Evolutionary conservation across 2,888 invertebrate genomes (phyloP).

Genomic region (Napeogenes sylphis): DNA sequence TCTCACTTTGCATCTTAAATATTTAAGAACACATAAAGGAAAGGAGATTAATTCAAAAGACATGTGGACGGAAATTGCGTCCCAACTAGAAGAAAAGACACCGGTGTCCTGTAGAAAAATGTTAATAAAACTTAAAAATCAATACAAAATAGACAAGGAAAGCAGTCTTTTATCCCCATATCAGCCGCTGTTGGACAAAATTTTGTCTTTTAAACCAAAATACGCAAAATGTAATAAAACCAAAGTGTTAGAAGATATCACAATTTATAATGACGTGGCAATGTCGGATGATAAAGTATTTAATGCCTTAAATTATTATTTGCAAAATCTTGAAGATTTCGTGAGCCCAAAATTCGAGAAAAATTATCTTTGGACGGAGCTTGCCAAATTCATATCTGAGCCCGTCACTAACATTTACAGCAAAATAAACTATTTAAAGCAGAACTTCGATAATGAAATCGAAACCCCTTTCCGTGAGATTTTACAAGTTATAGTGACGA

Average conservation of each 20-base stretch:
- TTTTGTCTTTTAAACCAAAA: slow-evolving; percentile 51
- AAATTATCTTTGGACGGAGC: slow-evolving; percentile 60
- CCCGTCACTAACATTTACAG: slow-evolving; percentile 56
- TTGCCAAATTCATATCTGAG: slow-evolving; percentile 50
- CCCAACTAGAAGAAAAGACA: slow-evolving; percentile 49
- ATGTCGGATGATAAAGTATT: slow-evolving; percentile 51
- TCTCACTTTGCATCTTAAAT: slow-evolving; percentile 54
- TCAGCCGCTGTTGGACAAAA: slow-evolving; percentile 48
- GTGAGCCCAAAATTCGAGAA: slow-evolving; percentile 60
- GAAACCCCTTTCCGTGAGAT: slow-evolving; percentile 31
- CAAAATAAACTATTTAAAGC: slow-evolving; percentile 63
- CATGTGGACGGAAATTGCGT: slow-evolving; percentile 60
- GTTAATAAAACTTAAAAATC: slow-evolving; percentile 52
- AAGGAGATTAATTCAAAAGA: slow-evolving; percentile 49
- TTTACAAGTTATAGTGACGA: slow-evolving; percentile 39
- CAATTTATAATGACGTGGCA: slow-evolving; percentile 47
- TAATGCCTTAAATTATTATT: slow-evolving; percentile 55
- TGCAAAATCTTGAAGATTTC: slow-evolving; percentile 62
- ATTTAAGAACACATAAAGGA: slow-evolving; percentile 48
- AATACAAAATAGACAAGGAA: slow-evolving; percentile 39
- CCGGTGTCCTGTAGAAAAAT: slow-evolving; percentile 53
- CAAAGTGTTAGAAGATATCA: slow-evolving; percentile 40
- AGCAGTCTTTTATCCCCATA: slow-evolving; percentile 37
- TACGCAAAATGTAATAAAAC: slow-evolving; percentile 42
- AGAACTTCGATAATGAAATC: slow-evolving; percentile 39